Percentiles rank a stretch among this genome's conserved stretches.
These are phyloP conservation scores for Nemapogon koenigi DNA, from an alignment of 2,888 invertebrate species.

Conservation along the genomic window DNA sequence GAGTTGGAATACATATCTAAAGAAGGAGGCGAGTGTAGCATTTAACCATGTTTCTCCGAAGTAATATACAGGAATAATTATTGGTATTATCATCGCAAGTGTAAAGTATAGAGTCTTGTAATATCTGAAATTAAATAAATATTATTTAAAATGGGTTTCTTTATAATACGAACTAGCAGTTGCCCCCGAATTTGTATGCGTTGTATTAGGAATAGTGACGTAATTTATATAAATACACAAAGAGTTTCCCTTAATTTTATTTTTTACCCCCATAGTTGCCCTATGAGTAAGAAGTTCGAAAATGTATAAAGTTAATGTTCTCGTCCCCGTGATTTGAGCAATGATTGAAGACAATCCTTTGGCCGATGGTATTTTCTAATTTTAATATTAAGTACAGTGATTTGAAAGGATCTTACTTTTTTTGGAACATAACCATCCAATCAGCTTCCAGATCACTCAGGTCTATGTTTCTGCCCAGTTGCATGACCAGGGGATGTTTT, in stretches of 20 bases:
- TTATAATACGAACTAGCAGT: background rate
- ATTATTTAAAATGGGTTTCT: background rate
- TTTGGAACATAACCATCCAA: conserved; percentile 75
- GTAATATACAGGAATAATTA: conserved; percentile 68
- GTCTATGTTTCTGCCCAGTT: conserved; percentile 72
- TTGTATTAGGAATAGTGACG: too few relatives aligned
- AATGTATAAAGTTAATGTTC: too few relatives aligned
- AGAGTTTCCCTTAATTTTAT: too few relatives aligned
- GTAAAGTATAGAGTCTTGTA: conserved; percentile 67
- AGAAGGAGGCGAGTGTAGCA: conserved; percentile 67
- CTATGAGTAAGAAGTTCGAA: too few relatives aligned
- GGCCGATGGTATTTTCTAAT: too few relatives aligned
- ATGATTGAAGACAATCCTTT: too few relatives aligned
- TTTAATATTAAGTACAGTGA: too few relatives aligned
- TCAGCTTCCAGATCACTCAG: conserved; percentile 79
- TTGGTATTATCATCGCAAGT: conserved; percentile 67
- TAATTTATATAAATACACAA: too few relatives aligned
- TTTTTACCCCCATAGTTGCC: too few relatives aligned
- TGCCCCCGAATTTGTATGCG: too few relatives aligned
- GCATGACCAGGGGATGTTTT: conserved; percentile 79
- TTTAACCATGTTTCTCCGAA: conserved; percentile 72
- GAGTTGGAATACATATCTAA: conserved; percentile 68
- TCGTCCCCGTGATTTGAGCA: too few relatives aligned
- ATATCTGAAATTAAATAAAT: conserved; percentile 58
- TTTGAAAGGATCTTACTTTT: conserved; percentile 62